Evolutionary conservation across 1,140 invertebrate genomes (phyloP).

Genomic region (Campoletis sonorensis): DNA sequence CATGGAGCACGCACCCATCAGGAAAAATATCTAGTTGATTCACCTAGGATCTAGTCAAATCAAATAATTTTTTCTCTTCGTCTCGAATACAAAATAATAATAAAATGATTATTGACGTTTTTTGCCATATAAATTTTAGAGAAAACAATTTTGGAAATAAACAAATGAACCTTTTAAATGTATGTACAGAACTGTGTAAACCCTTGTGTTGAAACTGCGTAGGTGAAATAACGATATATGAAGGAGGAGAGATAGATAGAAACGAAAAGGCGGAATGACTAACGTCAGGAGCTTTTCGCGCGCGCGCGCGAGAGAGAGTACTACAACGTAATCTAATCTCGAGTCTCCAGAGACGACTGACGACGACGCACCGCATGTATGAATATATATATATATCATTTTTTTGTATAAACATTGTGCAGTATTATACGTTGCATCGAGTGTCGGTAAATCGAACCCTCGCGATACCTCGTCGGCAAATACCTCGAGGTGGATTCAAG

Average conservation of each 20-base stretch:
- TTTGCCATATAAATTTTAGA: not conserved
- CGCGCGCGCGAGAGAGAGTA: not conserved
- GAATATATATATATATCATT: not conserved
- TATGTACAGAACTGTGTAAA: too few species aligned
- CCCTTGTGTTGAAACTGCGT: conserved; percentile 4
- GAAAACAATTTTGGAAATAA: too few species aligned
- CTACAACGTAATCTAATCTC: conserved; percentile 58
- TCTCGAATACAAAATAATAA: too few species aligned
- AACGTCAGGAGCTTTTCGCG: conserved; percentile 47
- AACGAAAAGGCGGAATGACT: conserved; percentile 53
- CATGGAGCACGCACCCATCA: too few species aligned
- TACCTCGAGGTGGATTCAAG: conserved; percentile 17
- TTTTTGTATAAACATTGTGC: not conserved
- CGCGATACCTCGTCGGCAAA: not conserved
- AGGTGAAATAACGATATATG: conserved; percentile 31
- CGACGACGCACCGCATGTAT: conserved; percentile 10
- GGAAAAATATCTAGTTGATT: too few species aligned
- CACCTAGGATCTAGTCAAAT: too few species aligned
- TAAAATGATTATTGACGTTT: not conserved
- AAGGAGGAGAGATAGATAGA: conserved; percentile 23
- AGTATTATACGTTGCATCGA: conserved; percentile 11
- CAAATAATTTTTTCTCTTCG: too few species aligned
- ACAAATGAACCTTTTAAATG: not conserved
- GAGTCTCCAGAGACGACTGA: conserved; percentile 14
- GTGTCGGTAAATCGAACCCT: conserved; percentile 23